These are phyloP conservation scores for Meriones unguiculatus DNA, from an alignment of 2,113 vertebrate species.

Conservation along the genomic window DNA sequence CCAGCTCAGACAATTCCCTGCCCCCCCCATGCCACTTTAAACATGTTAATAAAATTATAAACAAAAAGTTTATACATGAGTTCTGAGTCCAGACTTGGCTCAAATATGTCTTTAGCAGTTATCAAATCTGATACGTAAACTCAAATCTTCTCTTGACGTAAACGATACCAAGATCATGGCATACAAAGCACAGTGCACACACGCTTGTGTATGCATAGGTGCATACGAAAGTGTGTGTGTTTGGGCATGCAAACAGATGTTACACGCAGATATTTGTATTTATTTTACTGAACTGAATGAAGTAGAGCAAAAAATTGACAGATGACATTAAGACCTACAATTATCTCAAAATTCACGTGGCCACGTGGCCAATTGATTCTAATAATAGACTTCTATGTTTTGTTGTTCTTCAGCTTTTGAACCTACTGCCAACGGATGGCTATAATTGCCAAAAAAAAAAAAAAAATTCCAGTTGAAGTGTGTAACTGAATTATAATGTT, in stretches of 20 bases:
- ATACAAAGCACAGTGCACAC: no score
- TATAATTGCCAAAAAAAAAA: background rate
- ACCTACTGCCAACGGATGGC: background rate
- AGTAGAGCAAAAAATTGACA: background rate
- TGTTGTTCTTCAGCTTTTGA: conserved; percentile 15
- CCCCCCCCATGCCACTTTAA: background rate
- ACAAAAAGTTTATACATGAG: background rate
- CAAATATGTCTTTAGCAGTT: background rate
- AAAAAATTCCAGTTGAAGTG: background rate
- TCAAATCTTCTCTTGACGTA: background rate
- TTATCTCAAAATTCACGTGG: conserved; percentile 4
- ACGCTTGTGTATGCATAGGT: no score
- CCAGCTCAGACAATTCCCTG: background rate
- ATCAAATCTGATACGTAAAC: background rate
- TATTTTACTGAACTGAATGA: background rate
- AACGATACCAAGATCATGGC: background rate
- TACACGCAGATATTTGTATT: background rate
- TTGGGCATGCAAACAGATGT: background rate
- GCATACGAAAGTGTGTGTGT: background rate
- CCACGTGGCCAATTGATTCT: background rate
- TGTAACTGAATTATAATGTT: background rate
- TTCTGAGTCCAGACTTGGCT: background rate
- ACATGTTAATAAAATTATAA: background rate
- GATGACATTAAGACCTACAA: background rate
- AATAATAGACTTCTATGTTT: conserved; percentile 6